Evolutionary conservation across 2,888 invertebrate genomes (phyloP).

Genomic region (Cosmopolites sordidus): DNA sequence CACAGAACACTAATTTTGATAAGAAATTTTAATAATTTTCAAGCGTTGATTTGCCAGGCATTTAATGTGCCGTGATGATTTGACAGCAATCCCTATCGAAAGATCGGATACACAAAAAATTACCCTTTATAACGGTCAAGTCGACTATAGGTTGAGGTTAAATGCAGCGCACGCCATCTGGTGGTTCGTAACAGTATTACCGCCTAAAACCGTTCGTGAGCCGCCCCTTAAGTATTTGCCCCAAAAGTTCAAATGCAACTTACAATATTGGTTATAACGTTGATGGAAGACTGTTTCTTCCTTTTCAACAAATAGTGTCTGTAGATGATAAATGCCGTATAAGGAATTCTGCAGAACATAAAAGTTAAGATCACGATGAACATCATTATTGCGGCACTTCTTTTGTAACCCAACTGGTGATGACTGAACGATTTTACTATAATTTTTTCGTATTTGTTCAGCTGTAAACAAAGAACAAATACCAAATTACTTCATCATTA

Average conservation of each 20-base stretch:
- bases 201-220: no score
- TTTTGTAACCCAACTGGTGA: slow-evolving; percentile 59
- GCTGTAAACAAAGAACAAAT: slow-evolving; percentile 42
- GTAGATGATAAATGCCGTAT: slow-evolving; percentile 66
- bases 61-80: no score
- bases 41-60: no score
- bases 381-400: slow-evolving; percentile 65
- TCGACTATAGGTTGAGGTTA: no score
- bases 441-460: slow-evolving; percentile 61
- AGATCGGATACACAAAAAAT: no score
- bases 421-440: slow-evolving; percentile 60
- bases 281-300: slow-evolving; percentile 30
- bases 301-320: slow-evolving; percentile 52
- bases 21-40: no score
- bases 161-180: no score
- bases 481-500: neutral
- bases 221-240: no score
- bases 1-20: no score
- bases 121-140: no score
- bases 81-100: no score
- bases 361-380: slow-evolving; percentile 66
- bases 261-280: slow-evolving; percentile 32
- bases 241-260: slow-evolving; percentile 13
- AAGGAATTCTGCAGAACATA: slow-evolving; percentile 66
- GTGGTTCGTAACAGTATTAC: no score